Evolutionary conservation across 2,888 invertebrate genomes (phyloP), one percentile per base, ranked within the genome.

Genomic region (Nomada ferruginata): DNA sequence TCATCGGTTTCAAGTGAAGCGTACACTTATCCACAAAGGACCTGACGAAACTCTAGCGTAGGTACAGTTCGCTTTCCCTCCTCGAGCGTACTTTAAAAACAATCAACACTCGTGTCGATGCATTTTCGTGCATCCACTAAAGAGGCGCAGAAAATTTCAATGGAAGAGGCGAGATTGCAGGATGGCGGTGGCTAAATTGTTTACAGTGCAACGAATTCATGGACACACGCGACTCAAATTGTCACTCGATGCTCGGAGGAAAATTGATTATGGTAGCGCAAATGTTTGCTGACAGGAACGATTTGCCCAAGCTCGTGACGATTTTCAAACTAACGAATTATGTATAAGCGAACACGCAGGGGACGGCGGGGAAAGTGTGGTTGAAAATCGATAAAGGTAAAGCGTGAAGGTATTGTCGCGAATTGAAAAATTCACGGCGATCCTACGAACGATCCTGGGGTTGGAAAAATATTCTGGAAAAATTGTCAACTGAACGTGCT

Each of bases 251-350:
- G 53, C 66, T n/a, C 47, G 60, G 61, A 29, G 65, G 76, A 73
- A 82, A 82, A 76, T 76, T 76, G 76, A 82, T 82, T 76, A 82
- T 69, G 63, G 69, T 53, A 63, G 68, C 26, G 72, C 65, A 73
- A 82, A 82, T 82, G 65, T 82, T 82, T 68, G 64, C 82, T 20
- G 26, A 57, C 52, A 57, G 82, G 53, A 61, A 55, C 61, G 68
- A 60, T 72, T 64, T 75, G 57, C 36, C 52, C 47, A 20, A 36
- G 59, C 55, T 36, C 59, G 61, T 52, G 68, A 81, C 64, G 64
- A 76, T 80, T 81, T 69, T 68, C 71, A 55, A 76, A 76, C 65
- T 70, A 60, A 36, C 61, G 61, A 82, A 82, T 82, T 77, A 82
- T 66, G 44, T 36, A 23, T 18, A 26, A 53, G n/a, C 11, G 66